A percentile compares a stretch with the other conserved stretches of the same genome.
phyloP scores from a whole-genome alignment of 1,140 invertebrate species.

The Ceratosolen solmsi region DNA sequence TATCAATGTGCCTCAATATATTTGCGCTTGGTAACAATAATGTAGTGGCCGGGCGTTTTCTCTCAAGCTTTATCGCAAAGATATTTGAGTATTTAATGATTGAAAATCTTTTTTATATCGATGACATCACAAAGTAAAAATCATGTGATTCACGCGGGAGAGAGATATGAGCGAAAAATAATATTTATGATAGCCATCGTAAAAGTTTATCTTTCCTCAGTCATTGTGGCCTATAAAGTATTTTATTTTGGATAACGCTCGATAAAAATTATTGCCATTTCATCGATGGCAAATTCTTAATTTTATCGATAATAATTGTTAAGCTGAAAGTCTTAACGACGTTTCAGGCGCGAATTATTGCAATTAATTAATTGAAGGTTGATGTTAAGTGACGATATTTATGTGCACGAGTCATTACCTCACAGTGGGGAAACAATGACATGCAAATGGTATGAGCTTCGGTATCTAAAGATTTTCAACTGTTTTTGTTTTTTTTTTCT shows the following conservation, averaged over 20 bases:
- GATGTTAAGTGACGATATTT: too few relatives aligned
- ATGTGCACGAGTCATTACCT: too few relatives aligned
- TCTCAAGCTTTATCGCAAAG: too few relatives aligned
- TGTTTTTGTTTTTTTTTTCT: too few relatives aligned
- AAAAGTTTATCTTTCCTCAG: slow-evolving; percentile 32
- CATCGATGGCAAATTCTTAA: neutral
- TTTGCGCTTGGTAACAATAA: neutral
- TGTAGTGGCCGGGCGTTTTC: too few relatives aligned
- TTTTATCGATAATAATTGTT: neutral
- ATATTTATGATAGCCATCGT: slow-evolving; percentile 28
- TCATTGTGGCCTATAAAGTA: slow-evolving; percentile 29
- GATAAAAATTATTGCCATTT: neutral
- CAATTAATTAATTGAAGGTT: too few relatives aligned
- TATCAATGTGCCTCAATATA: neutral
- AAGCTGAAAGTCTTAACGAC: too few relatives aligned
- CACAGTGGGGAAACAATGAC: too few relatives aligned
- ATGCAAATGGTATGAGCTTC: too few relatives aligned
- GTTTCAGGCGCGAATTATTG: too few relatives aligned
- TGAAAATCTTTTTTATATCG: neutral
- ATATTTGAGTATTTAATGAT: neutral
- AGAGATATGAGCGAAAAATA: slow-evolving; percentile 21
- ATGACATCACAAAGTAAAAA: neutral
- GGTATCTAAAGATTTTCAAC: too few relatives aligned
- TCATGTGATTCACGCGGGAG: neutral
- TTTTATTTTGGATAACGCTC: slow-evolving; percentile 7